A percentile compares a stretch with the other conserved stretches of the same genome.
These are phyloP conservation scores for Eilema depressum DNA, from an alignment of 2,888 invertebrate species.

Conservation along the genomic window DNA sequence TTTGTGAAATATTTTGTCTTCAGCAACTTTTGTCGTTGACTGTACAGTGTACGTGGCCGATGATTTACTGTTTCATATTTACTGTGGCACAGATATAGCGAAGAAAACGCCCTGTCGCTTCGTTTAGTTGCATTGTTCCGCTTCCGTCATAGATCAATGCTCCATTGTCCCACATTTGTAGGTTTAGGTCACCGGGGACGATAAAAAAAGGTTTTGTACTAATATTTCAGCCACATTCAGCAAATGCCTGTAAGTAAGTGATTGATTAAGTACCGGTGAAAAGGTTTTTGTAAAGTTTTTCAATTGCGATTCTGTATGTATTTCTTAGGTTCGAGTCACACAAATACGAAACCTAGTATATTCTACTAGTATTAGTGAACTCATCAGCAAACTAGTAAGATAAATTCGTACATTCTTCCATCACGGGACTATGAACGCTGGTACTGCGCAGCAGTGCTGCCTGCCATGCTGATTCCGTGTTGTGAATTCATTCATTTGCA, in stretches of 20 bases:
- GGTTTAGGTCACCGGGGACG: constrained; percentile 21
- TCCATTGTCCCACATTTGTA: constrained; percentile 47
- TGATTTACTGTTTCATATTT: constrained; percentile 28
- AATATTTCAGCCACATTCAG: neutral
- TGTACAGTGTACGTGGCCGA: constrained; percentile 10
- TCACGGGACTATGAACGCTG: no score
- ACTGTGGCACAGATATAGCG: constrained; percentile 36
- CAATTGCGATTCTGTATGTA: neutral
- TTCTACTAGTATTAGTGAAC: no score
- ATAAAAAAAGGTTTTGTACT: constrained; percentile 5
- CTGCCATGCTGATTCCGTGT: no score
- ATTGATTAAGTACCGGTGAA: neutral
- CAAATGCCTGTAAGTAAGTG: neutral
- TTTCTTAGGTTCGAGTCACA: no score
- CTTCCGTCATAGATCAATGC: constrained; percentile 42
- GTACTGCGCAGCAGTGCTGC: no score
- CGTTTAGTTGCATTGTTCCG: constrained; percentile 46
- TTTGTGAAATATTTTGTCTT: neutral
- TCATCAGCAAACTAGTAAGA: no score
- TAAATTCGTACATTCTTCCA: no score
- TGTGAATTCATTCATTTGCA: no score
- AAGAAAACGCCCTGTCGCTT: constrained; percentile 40
- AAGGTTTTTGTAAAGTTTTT: no score
- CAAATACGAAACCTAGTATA: no score
- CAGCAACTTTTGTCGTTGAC: neutral